phyloP scores from a whole-genome alignment of 2,888 invertebrate species.

The Agrilus cyanescens region DNA sequence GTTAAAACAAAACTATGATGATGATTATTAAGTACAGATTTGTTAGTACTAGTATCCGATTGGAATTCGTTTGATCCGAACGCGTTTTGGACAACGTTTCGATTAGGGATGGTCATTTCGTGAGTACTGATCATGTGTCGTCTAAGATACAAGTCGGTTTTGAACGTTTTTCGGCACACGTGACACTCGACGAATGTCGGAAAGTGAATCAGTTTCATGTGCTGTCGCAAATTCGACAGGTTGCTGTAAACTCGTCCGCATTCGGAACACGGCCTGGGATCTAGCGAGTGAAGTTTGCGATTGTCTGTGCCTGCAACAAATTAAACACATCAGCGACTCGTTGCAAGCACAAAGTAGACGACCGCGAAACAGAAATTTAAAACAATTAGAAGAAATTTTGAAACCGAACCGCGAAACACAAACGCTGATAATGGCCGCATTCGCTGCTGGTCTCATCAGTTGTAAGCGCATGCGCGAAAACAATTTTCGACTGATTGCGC shows the following conservation, averaged over 20 bases:
- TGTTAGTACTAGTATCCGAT: too few species aligned
- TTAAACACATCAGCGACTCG: conserved; percentile 19
- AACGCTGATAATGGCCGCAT: too few species aligned
- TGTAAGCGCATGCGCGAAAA: too few species aligned
- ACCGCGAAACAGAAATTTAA: neutral
- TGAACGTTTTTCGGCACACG: conserved; percentile 49
- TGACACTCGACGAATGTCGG: conserved; percentile 49
- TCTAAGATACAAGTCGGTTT: conserved; percentile 50
- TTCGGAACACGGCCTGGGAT: conserved; percentile 47
- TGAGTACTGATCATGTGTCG: conserved; percentile 48
- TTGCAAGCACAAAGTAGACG: conserved; percentile 28
- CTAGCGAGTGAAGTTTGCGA: conserved; percentile 38
- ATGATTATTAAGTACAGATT: too few species aligned
- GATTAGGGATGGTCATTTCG: conserved; percentile 20
- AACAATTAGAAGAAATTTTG: neutral
- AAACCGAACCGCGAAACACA: conserved; percentile 1
- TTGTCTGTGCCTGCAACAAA: conserved; percentile 33
- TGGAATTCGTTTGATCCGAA: too few species aligned
- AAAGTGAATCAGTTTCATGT: conserved; percentile 53
- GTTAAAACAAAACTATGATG: too few species aligned
- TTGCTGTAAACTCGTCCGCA: conserved; percentile 55
- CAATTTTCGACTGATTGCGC: too few species aligned
- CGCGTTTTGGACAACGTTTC: too few species aligned
- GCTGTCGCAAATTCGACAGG: conserved; percentile 51
- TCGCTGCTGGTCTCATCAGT: too few species aligned